Conservation (phyloP, 2,113 vertebrate species). For the Fregetta grallaria region DNA sequence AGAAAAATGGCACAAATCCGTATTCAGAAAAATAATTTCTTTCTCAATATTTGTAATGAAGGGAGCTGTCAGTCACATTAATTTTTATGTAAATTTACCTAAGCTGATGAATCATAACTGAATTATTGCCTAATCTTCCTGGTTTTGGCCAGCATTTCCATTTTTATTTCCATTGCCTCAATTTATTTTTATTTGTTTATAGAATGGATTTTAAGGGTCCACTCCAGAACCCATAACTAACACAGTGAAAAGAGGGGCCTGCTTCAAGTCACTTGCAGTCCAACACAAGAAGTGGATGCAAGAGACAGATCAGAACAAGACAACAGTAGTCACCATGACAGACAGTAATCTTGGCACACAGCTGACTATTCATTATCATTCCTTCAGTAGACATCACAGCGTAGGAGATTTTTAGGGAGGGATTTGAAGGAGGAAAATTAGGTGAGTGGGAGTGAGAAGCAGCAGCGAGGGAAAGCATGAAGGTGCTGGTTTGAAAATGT, state of each 20-base stretch:
- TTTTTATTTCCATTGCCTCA: not conserved
- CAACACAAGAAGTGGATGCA: not conserved
- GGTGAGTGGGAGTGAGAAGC: slow-evolving; percentile 65
- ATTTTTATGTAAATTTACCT: slow-evolving; percentile 59
- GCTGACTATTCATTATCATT: slow-evolving; percentile 56
- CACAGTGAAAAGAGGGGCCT: not conserved
- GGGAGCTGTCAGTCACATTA: slow-evolving; percentile 34
- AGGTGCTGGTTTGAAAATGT: slow-evolving; percentile 63
- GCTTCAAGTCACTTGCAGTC: not conserved
- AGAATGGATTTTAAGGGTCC: not conserved
- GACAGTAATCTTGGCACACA: slow-evolving; percentile 30
- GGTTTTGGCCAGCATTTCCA: not conserved
- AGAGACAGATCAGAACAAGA: not conserved
- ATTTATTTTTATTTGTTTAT: slow-evolving; percentile 18
- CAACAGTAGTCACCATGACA: not conserved
- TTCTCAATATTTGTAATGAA: slow-evolving; percentile 29
- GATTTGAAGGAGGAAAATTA: slow-evolving; percentile 63
- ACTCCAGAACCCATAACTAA: not conserved
- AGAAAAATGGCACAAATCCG: not conserved
- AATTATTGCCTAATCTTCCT: slow-evolving; percentile 37
- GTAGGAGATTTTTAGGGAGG: slow-evolving; percentile 56
- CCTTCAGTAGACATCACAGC: slow-evolving; percentile 54
- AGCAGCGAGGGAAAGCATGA: slow-evolving; percentile 59
- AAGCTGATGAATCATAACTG: slow-evolving; percentile 49
- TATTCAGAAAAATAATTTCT: slow-evolving; percentile 14